phyloP scores from a whole-genome alignment of 2,797 vertebrate genomes.

The Tadarida brasiliensis region DNA sequence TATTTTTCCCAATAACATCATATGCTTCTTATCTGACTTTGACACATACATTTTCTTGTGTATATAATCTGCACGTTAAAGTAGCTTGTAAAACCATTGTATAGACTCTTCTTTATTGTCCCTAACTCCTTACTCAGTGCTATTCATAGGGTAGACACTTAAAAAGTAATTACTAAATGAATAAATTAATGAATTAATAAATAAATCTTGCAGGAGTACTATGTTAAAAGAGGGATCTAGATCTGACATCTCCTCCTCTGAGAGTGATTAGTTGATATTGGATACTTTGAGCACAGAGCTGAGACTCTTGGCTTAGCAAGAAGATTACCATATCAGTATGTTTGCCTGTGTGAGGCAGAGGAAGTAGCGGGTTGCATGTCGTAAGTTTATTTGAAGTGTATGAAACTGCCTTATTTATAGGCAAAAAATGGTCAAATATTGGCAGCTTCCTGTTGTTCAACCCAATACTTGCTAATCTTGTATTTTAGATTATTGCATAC shows the following conservation, averaged over 20 bases:
- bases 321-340: not conserved
- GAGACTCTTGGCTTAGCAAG: not conserved
- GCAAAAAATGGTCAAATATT: not conserved
- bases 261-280: not conserved
- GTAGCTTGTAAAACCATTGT: not conserved
- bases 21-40: slow-evolving; percentile 6
- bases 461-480: not conserved
- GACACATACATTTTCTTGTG: not conserved
- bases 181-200: not conserved
- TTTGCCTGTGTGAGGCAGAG: not conserved
- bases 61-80: not conserved
- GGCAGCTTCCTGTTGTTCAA: not conserved
- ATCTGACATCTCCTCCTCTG: not conserved
- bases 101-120: not conserved
- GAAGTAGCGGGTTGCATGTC: not conserved
- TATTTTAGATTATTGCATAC: slow-evolving; percentile 27
- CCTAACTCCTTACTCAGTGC: not conserved
- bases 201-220: not conserved
- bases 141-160: not conserved
- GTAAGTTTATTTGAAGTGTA: not conserved
- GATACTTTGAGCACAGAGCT: not conserved
- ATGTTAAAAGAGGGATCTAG: not conserved
- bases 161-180: not conserved
- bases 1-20: not conserved
- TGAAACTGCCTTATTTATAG: not conserved